A percentile compares a stretch with the other conserved stretches of the same genome.
Conservation (phyloP, 2,113 vertebrate species). For the Mesoclemmys tuberculata region DNA sequence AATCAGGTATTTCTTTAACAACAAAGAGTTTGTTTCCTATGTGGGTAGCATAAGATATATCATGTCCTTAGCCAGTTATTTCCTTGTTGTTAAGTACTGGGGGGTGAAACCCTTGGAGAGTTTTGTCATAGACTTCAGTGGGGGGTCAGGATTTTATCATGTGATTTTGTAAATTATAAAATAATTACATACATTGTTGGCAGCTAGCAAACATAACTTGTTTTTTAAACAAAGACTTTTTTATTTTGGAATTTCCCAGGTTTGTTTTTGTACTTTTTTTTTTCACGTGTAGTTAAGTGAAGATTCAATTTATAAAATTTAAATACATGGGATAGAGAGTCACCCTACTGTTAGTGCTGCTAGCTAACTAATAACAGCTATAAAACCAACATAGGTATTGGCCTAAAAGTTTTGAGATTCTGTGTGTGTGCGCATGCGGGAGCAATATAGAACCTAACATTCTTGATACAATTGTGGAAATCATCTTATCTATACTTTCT, state of each 20-base stretch:
- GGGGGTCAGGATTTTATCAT: conserved; percentile 1
- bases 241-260: neutral
- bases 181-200: neutral
- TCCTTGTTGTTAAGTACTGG: conserved; percentile 2
- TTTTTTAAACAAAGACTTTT: neutral
- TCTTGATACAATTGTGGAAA: accelerated
- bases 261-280: neutral
- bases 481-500: neutral
- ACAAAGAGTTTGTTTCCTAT: neutral
- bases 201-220: neutral
- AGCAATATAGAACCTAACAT: neutral
- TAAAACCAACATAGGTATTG: neutral
- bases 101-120: neutral
- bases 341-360: neutral
- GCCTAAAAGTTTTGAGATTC: neutral
- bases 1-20: neutral
- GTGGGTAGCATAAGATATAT: neutral
- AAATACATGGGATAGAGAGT: neutral
- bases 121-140: conserved; percentile 5
- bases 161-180: neutral
- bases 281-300: neutral
- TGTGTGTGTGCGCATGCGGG: too few species aligned
- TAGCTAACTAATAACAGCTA: neutral
- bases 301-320: neutral
- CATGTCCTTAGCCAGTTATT: neutral